A percentile compares a stretch with the other conserved stretches of the same genome.
Evolutionary conservation across 2,113 vertebrate genomes (phyloP).

Genomic region (Hydropotes inermis): DNA sequence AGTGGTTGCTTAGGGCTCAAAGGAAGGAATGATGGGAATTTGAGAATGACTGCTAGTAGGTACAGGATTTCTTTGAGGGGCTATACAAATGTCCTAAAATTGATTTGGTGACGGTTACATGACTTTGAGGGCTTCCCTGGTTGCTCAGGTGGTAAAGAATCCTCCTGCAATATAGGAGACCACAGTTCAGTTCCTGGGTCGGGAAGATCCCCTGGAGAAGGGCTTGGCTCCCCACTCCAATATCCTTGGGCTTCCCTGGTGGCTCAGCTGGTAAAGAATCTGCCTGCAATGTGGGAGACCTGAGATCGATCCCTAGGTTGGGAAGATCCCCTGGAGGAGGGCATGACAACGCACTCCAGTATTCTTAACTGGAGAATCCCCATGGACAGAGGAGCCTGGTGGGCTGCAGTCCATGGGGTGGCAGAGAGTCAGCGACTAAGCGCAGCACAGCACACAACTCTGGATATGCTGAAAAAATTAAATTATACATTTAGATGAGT

Average conservation of each 20-base stretch:
- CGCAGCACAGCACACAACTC: background rate
- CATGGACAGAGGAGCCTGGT: background rate
- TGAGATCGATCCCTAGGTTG: background rate
- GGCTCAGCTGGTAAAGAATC: background rate
- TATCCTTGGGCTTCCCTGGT: background rate
- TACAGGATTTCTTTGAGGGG: background rate
- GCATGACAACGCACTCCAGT: background rate
- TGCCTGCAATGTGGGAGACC: background rate
- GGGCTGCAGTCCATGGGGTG: background rate
- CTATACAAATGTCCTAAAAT: background rate
- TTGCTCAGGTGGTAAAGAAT: background rate
- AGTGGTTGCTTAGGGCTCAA: background rate
- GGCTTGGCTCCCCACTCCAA: background rate
- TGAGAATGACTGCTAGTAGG: background rate
- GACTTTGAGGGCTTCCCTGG: background rate
- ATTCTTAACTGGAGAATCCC: background rate
- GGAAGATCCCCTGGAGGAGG: background rate
- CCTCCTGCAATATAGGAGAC: background rate
- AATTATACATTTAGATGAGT: background rate
- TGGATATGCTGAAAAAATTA: background rate
- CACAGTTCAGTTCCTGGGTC: background rate
- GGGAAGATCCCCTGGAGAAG: background rate
- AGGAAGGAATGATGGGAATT: background rate
- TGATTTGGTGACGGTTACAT: background rate
- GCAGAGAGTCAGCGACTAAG: background rate